Evolutionary conservation across 2,113 vertebrate species (phyloP), one percentile per base, ranked within the genome.

Genomic region (Neogobius melanostomus): DNA sequence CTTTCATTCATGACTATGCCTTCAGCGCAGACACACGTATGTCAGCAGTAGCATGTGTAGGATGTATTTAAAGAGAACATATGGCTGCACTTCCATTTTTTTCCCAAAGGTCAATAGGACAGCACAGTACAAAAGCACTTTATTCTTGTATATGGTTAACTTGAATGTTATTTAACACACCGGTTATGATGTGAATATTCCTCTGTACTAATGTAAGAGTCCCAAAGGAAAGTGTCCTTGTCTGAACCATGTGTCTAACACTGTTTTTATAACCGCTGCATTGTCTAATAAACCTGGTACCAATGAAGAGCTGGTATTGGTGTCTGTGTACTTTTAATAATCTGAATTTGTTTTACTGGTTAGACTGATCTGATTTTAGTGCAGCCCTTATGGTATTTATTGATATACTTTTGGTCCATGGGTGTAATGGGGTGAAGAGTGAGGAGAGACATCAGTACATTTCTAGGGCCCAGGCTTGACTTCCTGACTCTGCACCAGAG

Each of bases 161-260:
- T 85, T 90, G 79, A 90, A 89, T 81, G 84, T 74, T 90, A 87
- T 91, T 84, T 87, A 86, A 81, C 69, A 73, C 76, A 76, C 81
- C 1, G 7, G 15, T 75, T 83, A 64, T 80, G 65, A 62, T 91
- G 77, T 90, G 77, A 77, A 83, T 86, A 75, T 80, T 60, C 66
- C 17, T 42, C 56, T 69, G 61, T 14, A 64, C 51, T 72, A 71
- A 83, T 48, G 21, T 64, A 51, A 14, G 0, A 6, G 17, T 28
- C 14, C 36, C 14, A 28, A 68, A 59, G 56, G 56, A 59, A 59
- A 77, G 84, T 84, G 80, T 75, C 64, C 71, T 82, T 82, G 62
- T 81, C 16, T 72, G 43, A 72, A 74, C 17, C 4, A 15, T 60
- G 12, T 53, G 52, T 72, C n/a, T 64, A 47, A 46, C 11, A 59